Conservation (phyloP, 2,113 vertebrate genomes). For the Platanista minor region DNA sequence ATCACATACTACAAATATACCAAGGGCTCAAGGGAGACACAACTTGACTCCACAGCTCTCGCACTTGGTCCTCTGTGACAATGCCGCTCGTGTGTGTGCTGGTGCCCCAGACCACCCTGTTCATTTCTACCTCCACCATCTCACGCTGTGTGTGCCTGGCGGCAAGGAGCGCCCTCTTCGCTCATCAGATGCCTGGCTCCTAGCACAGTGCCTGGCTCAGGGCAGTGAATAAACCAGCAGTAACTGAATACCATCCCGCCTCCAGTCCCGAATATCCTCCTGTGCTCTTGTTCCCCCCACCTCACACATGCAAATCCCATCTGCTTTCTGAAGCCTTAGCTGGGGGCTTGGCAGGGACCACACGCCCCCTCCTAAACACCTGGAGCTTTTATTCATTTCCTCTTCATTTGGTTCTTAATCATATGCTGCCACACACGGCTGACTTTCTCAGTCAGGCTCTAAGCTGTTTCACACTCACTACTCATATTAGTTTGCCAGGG, state of each 20-base stretch:
- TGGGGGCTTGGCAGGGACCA: neutral
- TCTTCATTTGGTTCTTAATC: neutral
- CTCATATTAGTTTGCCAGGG: neutral
- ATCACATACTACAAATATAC: neutral
- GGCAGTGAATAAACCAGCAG: neutral
- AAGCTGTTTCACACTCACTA: neutral
- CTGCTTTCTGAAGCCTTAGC: neutral
- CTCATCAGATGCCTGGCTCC: neutral
- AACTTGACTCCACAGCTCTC: neutral
- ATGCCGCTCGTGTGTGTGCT: rapidly evolving
- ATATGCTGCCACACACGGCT: neutral
- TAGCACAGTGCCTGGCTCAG: neutral
- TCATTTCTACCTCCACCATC: neutral
- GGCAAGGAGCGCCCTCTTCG: neutral
- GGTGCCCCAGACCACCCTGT: too few species aligned
- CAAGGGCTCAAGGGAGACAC: neutral
- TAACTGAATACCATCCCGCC: neutral
- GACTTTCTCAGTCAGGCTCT: neutral
- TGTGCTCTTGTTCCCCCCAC: neutral
- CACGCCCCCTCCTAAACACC: neutral
- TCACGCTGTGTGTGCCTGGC: rapidly evolving
- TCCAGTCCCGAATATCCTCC: neutral
- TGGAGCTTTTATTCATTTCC: neutral
- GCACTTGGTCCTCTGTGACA: too few species aligned
- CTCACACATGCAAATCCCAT: neutral